phyloP scores from a whole-genome alignment of 2,888 invertebrate species.

The Thymelicus sylvestris region DNA sequence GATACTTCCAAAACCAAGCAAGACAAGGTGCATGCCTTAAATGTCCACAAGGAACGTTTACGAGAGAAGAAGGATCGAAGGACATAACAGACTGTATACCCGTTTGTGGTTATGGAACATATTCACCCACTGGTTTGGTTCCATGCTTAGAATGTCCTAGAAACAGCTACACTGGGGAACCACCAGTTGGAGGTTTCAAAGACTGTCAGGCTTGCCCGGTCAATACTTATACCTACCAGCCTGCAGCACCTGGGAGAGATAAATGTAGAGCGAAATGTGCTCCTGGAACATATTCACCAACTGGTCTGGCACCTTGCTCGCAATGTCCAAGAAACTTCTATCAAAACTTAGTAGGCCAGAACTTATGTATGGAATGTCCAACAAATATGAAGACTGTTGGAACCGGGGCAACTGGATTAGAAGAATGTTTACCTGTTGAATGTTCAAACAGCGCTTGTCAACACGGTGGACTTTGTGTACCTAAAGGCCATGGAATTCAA shows the following conservation, averaged over 20 bases:
- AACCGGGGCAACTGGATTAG: constrained; percentile 91
- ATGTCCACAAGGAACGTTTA: constrained; percentile 97
- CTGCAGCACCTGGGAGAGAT: constrained; percentile 93
- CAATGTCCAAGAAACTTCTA: constrained; percentile 96
- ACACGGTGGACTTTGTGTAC: constrained; percentile 95
- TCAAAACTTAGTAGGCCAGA: constrained; percentile 93
- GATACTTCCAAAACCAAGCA: constrained; percentile 96
- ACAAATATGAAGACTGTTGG: constrained; percentile 94
- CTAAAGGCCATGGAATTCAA: constrained; percentile 94
- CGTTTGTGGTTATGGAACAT: constrained; percentile 98
- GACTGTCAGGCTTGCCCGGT: constrained; percentile 97
- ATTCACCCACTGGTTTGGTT: constrained; percentile 96
- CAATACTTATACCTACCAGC: constrained; percentile 95
- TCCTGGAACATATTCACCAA: constrained; percentile 95
- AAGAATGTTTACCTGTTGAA: constrained; percentile 94
- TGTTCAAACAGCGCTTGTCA: constrained; percentile 95
- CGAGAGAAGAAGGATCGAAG: constrained; percentile 95
- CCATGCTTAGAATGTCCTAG: constrained; percentile 97
- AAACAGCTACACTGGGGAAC: constrained; percentile 94
- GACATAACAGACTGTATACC: constrained; percentile 94
- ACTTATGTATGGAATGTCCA: constrained; percentile 95
- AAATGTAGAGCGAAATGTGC: constrained; percentile 94
- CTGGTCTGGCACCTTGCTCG: constrained; percentile 96
- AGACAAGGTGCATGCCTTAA: constrained; percentile 95
- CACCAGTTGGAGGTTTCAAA: constrained; percentile 95